phyloP scores from a whole-genome alignment of 2,888 invertebrate species.

The Chalcosyrphus nemorum region DNA sequence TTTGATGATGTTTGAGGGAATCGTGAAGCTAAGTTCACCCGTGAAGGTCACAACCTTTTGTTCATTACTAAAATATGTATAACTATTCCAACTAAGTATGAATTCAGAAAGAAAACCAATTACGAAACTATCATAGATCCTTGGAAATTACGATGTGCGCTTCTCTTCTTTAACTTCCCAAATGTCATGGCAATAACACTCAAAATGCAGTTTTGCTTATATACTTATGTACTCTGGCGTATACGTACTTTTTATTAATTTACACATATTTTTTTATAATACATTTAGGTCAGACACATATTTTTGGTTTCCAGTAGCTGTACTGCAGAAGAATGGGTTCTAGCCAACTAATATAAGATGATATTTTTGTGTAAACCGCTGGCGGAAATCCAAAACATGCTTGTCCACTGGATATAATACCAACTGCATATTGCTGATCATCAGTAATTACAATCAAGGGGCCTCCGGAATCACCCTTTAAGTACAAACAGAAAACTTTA shows the following conservation, averaged over 20 bases:
- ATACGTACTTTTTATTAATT: background rate
- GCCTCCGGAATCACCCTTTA: conserved; percentile 66
- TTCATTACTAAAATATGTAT: too few relatives aligned
- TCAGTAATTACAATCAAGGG: conserved; percentile 27
- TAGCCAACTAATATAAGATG: conserved; percentile 40
- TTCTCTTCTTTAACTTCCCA: too few relatives aligned
- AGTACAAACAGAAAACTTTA: background rate
- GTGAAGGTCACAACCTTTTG: too few relatives aligned
- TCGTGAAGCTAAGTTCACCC: too few relatives aligned
- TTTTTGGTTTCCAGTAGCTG: background rate
- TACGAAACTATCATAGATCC: too few relatives aligned
- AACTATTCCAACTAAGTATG: too few relatives aligned
- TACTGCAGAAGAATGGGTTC: conserved; percentile 5
- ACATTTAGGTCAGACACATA: conserved; percentile 24
- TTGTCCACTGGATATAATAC: conserved; percentile 56
- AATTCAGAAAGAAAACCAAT: too few relatives aligned
- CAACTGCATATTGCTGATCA: conserved; percentile 39
- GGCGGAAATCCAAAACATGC: conserved; percentile 61
- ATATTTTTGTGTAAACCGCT: conserved; percentile 50
- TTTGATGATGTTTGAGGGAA: too few relatives aligned
- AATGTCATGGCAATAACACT: too few relatives aligned
- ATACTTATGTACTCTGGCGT: background rate
- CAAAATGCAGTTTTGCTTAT: too few relatives aligned
- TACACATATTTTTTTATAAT: background rate
- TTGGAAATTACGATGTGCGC: too few relatives aligned